Evolutionary conservation across 1,140 invertebrate species (phyloP).

Genomic region (Drosophila elegans): DNA sequence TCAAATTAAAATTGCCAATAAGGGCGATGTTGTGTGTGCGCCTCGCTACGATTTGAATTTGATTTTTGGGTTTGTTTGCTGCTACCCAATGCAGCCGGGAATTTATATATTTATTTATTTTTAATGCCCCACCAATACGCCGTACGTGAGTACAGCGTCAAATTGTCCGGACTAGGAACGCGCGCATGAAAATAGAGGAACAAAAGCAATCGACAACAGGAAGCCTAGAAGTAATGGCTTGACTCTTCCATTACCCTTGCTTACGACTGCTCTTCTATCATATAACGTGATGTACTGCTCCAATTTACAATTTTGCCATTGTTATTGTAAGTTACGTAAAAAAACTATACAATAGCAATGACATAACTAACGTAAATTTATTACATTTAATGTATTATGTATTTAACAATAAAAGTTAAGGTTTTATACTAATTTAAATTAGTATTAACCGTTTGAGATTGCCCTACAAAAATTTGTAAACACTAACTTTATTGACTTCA

Average conservation of each 20-base stretch:
- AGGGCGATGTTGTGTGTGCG: slow-evolving; percentile 51
- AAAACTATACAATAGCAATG: too few relatives aligned
- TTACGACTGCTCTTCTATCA: neutral
- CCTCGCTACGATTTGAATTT: slow-evolving; percentile 64
- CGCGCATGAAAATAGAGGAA: slow-evolving; percentile 56
- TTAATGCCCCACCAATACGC: slow-evolving; percentile 57
- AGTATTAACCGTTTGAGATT: too few relatives aligned
- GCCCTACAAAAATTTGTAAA: too few relatives aligned
- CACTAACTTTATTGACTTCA: too few relatives aligned
- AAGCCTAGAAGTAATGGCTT: slow-evolving; percentile 12
- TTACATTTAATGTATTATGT: too few relatives aligned
- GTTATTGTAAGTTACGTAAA: neutral
- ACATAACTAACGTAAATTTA: too few relatives aligned
- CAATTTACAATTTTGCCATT: neutral
- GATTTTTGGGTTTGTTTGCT: slow-evolving; percentile 48
- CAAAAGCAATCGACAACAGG: slow-evolving; percentile 31
- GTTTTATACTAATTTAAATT: too few relatives aligned
- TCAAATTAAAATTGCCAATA: slow-evolving; percentile 80
- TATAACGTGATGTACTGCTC: slow-evolving; percentile 13
- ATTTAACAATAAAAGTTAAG: too few relatives aligned
- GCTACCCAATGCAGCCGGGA: slow-evolving; percentile 64
- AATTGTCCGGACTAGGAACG: slow-evolving; percentile 65
- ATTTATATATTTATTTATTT: slow-evolving; percentile 73
- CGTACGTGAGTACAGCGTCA: slow-evolving; percentile 69
- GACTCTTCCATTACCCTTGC: slow-evolving; percentile 18